Conservation (phyloP, 1,140 invertebrate genomes). For the Meteorus sp. region DNA sequence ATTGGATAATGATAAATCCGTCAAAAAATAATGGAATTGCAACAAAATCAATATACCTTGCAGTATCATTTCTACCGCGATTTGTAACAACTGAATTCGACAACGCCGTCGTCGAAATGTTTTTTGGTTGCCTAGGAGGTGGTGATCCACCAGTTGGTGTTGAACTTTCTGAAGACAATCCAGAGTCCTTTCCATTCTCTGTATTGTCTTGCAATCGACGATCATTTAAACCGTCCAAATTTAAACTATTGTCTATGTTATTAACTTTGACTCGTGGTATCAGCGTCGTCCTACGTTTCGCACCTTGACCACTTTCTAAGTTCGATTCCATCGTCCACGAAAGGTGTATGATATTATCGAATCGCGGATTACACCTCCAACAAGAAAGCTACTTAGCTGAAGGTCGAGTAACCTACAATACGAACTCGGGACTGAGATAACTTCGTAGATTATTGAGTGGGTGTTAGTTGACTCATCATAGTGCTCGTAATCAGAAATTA, state of each 20-base stretch:
- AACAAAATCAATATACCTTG: conserved; percentile 37
- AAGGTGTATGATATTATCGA: not conserved
- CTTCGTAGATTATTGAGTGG: too few relatives aligned
- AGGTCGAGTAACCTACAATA: too few relatives aligned
- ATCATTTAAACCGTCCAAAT: conserved; percentile 13
- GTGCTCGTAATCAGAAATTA: too few relatives aligned
- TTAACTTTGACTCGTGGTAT: conserved; percentile 13
- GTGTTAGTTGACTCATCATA: too few relatives aligned
- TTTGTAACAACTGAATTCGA: conserved; percentile 25
- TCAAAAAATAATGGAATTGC: not conserved
- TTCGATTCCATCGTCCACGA: conserved; percentile 25
- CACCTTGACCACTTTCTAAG: conserved; percentile 32
- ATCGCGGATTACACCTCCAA: too few relatives aligned
- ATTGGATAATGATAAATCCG: not conserved
- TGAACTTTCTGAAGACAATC: conserved; percentile 52
- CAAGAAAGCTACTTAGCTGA: too few relatives aligned
- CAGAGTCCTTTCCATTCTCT: conserved; percentile 51
- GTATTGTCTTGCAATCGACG: conserved; percentile 26
- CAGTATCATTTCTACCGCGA: conserved; percentile 37
- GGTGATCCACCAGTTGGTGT: conserved; percentile 54
- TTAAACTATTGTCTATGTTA: conserved; percentile 13
- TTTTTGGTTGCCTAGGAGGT: conserved; percentile 43
- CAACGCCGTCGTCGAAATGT: conserved; percentile 2
- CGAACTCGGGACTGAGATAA: too few relatives aligned
- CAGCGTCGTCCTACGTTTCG: conserved; percentile 33